Base-by-base conservation (phyloP, 2,888 invertebrate genomes). In the Ceriagrion tenellum region DNA sequence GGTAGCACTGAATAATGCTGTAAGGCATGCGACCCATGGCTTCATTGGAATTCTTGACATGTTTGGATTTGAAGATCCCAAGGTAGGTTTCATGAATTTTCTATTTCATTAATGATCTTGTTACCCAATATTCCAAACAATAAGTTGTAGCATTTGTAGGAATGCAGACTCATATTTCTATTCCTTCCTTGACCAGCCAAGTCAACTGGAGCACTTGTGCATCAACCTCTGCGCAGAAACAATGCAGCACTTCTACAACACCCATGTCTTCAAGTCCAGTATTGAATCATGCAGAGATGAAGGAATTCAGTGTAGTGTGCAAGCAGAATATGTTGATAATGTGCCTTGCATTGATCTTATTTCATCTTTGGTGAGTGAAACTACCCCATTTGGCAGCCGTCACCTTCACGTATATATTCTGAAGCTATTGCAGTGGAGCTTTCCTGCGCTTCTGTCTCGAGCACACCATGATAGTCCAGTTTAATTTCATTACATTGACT, bases 201-300 rank as follows among this genome's bases (percentile, higher is more conserved):
- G 98, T 96, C 98, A 99, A 96, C 97, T 99, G 96, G 99, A 99
- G 97, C 99, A 99, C 97, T 97, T 99, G 95, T 99, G 99, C 97
- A 99, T 99, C 96, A 99, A 99, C 97, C 97, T 99, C 95, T 99
- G 99, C 97, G 99, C 99, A 0, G 99, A 99, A 97, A 99, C 99
- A 63, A 99, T 99, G 99, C 99, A 99, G 97, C 99, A 99, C 97
- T 99, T 99, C 97, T 99, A 99, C 97, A 99, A 99, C 97, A 99
- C 99, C 95, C 99, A 99, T 97, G 99, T 99, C 96, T 99, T 99
- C 97, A 99, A 99, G 97, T 98, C 99, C 47, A 98, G 99, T 96
- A 98, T 99, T 96, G 99, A 99, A 97, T 99, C 99, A 95, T 99
- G 99, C 96, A 98, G 99, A 95, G 99, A 99, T 97, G 99, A 99